Evolutionary conservation across 1,140 invertebrate species (phyloP), one percentile per base, ranked within the genome.

Genomic region (Brachionus rotundiformis): DNA sequence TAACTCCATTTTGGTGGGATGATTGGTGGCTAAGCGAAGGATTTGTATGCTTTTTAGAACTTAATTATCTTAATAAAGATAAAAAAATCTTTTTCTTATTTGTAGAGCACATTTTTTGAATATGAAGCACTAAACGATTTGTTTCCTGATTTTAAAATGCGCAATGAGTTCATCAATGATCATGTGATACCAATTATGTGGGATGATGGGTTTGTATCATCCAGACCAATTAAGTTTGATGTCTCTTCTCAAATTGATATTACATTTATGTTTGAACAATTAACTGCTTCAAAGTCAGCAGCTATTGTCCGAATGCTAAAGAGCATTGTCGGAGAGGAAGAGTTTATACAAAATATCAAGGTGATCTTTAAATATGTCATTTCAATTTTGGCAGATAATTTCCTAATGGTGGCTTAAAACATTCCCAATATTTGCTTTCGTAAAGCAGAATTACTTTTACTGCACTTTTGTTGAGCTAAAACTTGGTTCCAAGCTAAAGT

Each of bases 131-230:
- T 86, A 3, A 83, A 87, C 10, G 86, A 93, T 89, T 91, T 94
- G 0, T 92, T 93, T 84, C 93, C 92, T 31, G 90, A 92, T 7
- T 95, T 93, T 93, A 92, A 92, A 84, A 90, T 93, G 82, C 90
- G 36, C 13, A 13, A 81, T 49, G 25, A 65, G 47, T 81, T 81
- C 39, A 47, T 65, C n/a, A 68, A 47, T 49, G 63, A 63, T 19
- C 27, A 81, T 16, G 33, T 81, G 7, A 49, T 81, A 27, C 59
- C 59, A 44, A 33, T 63, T 8, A 81, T 65, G 79, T 81, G 79
- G 79, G 77, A 81, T 2, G 77, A 81, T 19, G 77, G 49, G 19
- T 63, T 49, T 13, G n/a, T 49, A 29, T 63, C 77, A 47, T 81
- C 77, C 44, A 44, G 44, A 29, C 33, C 54, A 27, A 27, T 81